These are phyloP conservation scores for Cabera pusaria DNA, from an alignment of 2,888 invertebrate species.

Conservation along the genomic window DNA sequence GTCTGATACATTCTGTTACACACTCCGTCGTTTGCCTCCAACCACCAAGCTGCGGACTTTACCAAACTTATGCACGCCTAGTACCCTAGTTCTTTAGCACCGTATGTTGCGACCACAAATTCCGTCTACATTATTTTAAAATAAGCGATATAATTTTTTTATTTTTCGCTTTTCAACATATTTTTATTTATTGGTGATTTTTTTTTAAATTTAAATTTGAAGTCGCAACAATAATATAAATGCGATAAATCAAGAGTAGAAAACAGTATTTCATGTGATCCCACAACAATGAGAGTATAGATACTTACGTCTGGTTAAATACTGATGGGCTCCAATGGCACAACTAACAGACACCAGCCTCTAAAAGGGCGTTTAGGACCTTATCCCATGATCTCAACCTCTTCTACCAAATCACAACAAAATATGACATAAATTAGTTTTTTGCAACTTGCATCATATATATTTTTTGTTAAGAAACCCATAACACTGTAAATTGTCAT, in stretches of 20 bases:
- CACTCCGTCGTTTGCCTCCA: constrained; percentile 71
- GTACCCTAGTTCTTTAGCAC: constrained; percentile 71
- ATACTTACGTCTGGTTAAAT: constrained; percentile 67
- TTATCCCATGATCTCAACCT: constrained; percentile 55
- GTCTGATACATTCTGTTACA: constrained; percentile 54
- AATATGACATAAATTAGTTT: too few species aligned
- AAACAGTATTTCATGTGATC: constrained; percentile 63
- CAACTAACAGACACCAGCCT: constrained; percentile 56
- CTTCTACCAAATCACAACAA: constrained; percentile 23
- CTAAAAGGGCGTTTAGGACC: constrained; percentile 45
- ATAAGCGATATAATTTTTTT: too few species aligned
- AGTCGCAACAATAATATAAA: constrained; percentile 52
- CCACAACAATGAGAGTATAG: constrained; percentile 69
- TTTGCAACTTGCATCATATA: too few species aligned
- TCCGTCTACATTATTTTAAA: too few species aligned
- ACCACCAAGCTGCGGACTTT: constrained; percentile 80
- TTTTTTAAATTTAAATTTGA: constrained; percentile 38
- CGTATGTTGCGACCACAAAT: constrained; percentile 60
- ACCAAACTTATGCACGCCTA: constrained; percentile 77
- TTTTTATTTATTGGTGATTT: too few species aligned
- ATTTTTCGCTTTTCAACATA: too few species aligned
- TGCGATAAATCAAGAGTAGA: constrained; percentile 62
- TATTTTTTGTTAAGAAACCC: too few species aligned
- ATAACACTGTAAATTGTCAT: too few species aligned
- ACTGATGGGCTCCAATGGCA: constrained; percentile 50